phyloP scores from a whole-genome alignment of 2,888 invertebrate species.

The Drosophila incognita region DNA sequence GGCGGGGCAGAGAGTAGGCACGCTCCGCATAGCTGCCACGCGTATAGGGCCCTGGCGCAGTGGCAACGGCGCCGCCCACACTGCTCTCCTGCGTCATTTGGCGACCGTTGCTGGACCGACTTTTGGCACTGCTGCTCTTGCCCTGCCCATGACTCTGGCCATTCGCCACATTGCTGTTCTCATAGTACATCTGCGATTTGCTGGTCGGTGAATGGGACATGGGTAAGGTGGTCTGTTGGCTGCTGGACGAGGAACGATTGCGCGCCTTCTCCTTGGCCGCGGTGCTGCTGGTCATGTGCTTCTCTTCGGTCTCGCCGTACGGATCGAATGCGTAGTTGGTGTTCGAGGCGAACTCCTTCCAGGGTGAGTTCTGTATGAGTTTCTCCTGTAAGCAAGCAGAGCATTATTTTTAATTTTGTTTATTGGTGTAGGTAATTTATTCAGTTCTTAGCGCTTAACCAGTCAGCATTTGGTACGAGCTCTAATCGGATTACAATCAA shows the following conservation, averaged over 20 bases:
- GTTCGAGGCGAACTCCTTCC: slow-evolving; percentile 93
- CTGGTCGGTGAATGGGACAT: slow-evolving; percentile 85
- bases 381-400: slow-evolving; percentile 88
- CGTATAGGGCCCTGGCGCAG: slow-evolving; percentile 60
- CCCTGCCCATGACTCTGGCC: slow-evolving; percentile 47
- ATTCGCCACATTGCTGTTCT: slow-evolving; percentile 65
- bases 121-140: slow-evolving; percentile 53
- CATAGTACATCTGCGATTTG: slow-evolving; percentile 84
- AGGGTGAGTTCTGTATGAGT: slow-evolving; percentile 92
- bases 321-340: slow-evolving; percentile 96
- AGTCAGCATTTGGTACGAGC: slow-evolving; percentile 83
- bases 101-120: slow-evolving; percentile 55
- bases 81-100: slow-evolving; percentile 67
- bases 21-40: slow-evolving; percentile 87
- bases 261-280: slow-evolving; percentile 81
- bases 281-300: slow-evolving; percentile 82
- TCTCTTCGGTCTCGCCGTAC: slow-evolving; percentile 92
- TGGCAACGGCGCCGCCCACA: slow-evolving; percentile 28
- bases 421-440: neutral
- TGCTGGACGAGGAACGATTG: slow-evolving; percentile 75
- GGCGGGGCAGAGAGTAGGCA: slow-evolving; percentile 91
- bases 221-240: slow-evolving; percentile 84
- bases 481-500: slow-evolving; percentile 20
- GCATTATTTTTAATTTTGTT: neutral
- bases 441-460: slow-evolving; percentile 69